Evolutionary conservation across 2,888 invertebrate species (phyloP).

Genomic region (Meliscaeva auricollis): DNA sequence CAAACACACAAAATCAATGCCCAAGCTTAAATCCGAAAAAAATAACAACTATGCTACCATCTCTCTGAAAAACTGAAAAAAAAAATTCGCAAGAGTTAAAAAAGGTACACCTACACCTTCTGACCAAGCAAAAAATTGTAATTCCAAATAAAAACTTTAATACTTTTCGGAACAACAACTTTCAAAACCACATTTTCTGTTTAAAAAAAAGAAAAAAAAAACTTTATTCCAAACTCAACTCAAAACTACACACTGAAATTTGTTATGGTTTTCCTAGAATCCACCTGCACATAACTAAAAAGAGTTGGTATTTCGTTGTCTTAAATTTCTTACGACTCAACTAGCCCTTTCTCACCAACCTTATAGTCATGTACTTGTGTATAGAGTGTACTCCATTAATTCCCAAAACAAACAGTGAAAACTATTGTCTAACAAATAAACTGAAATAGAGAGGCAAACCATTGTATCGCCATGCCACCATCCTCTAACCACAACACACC

Average conservation of each 20-base stretch:
- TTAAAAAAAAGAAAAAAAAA: background rate
- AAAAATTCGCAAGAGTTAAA: no score
- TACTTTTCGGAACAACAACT: background rate
- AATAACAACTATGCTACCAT: no score
- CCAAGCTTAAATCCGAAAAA: no score
- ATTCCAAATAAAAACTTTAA: background rate
- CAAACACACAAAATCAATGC: no score
- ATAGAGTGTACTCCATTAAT: conserved; percentile 42
- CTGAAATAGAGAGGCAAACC: conserved; percentile 19
- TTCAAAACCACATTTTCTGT: background rate
- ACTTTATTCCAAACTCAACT: background rate
- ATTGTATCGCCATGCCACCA: no score
- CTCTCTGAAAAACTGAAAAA: no score
- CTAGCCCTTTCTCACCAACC: conserved; percentile 9
- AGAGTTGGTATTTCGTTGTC: background rate
- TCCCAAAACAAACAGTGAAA: conserved; percentile 58
- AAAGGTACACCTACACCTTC: no score
- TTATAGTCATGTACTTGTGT: background rate
- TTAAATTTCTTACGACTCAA: conserved; percentile 32
- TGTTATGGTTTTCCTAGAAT: conserved; percentile 27
- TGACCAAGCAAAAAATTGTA: background rate
- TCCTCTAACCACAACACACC: no score
- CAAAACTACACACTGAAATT: conserved; percentile 14
- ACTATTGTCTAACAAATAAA: conserved; percentile 60
- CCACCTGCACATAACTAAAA: conserved; percentile 23